Base-by-base conservation (phyloP, 2,888 invertebrate genomes). In the Hemithea aestivaria region DNA sequence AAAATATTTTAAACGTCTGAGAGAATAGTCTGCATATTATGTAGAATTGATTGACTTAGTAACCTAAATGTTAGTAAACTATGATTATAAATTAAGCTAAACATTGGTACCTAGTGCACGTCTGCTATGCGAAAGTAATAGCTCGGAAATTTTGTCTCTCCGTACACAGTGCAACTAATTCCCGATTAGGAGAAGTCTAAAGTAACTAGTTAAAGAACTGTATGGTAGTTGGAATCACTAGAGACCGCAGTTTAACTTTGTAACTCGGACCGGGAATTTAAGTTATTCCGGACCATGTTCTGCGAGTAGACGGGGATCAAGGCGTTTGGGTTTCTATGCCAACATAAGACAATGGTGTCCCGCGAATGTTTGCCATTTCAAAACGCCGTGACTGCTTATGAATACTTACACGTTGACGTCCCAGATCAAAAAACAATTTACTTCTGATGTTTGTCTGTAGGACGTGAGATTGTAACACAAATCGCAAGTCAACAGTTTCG, bases 341-440 rank as follows among this genome's bases (percentile, higher is more conserved):
- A 68, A 45, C 32, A 27, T 16, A 25, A 44, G 56, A 62, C 55
- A 74, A 76, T 73, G 16, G 16, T 16, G 75, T 77, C 61, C 66
- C 42, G 68, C 66, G 56, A 65, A 69, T 66, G 65, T 66, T 63
- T 51, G 55, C 61, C 55, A 58, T 60, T 66, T 64, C 61, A 66
- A 71, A 67, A 64, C 51, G 53, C 56, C 51, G 51, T 60, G 58
- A 58, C 62, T 56, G 64, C 68, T 73, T 73, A 63, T 55, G 62
- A 78, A 73, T 74, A 53, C 68, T 64, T 59, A 64, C 76, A 76
- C 74, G 79, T 74, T 63, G 64, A 56, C 66, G 75, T 65, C 69
- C 73, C 67, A 73, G 75, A 80, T 80, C 73, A 76, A 77, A 77
- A 69, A 68, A 74, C 70, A 68, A 75, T 77, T 78, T 77, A 70